These are phyloP conservation scores for Rhabdornis inornatus DNA, from an alignment of 2,113 vertebrate genomes.

Conservation along the genomic window DNA sequence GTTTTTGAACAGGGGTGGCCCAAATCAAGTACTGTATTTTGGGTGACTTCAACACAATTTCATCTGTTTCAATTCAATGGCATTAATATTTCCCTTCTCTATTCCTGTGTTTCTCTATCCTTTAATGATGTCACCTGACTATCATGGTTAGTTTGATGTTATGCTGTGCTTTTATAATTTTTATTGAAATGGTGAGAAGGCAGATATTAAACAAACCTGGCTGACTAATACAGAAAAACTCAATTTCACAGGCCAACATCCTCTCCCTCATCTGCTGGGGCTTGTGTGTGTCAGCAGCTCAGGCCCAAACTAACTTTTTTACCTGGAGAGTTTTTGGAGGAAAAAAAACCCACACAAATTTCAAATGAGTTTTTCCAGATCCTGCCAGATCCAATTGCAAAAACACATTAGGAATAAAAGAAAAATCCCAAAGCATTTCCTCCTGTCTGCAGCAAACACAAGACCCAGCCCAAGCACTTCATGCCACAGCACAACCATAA, in stretches of 20 bases:
- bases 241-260: background rate
- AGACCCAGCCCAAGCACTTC: background rate
- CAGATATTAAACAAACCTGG: background rate
- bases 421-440: background rate
- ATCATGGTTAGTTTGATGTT: background rate
- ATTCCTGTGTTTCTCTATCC: background rate
- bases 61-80: background rate
- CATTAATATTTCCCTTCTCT: background rate
- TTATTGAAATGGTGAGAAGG: background rate
- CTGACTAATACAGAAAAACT: background rate
- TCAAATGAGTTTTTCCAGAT: background rate
- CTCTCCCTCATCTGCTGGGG: background rate
- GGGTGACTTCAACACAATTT: background rate
- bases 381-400: background rate
- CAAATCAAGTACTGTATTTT: background rate
- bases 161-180: background rate
- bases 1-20: background rate
- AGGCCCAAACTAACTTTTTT: background rate
- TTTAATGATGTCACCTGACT: background rate
- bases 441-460: background rate
- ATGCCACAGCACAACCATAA: background rate
- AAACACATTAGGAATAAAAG: background rate
- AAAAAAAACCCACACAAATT: rapidly evolving
- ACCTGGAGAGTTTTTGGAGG: background rate
- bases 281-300: background rate